These are phyloP conservation scores for Octopus sinensis DNA, from an alignment of 1,140 invertebrate genomes.

Conservation along the genomic window DNA sequence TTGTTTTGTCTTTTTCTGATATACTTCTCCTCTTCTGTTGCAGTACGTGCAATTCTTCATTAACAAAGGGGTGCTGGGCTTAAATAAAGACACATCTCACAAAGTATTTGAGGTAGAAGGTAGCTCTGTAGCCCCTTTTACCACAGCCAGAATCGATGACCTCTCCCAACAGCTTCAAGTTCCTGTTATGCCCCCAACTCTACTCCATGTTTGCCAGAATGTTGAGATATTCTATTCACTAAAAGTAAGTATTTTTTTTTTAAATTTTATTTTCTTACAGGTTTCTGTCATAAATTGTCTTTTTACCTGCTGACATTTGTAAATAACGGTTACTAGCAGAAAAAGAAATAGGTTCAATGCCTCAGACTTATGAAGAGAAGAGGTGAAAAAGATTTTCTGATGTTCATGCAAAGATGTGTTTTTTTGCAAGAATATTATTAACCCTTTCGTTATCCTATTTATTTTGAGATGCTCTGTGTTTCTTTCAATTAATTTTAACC, in stretches of 20 bases:
- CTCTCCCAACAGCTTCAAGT: slow-evolving; percentile 62
- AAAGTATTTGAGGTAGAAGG: slow-evolving; percentile 73
- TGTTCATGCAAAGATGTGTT: no score
- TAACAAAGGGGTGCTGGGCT: slow-evolving; percentile 74
- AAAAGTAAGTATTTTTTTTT: slow-evolving; percentile 62
- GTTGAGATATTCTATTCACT: slow-evolving; percentile 79
- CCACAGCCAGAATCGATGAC: slow-evolving; percentile 56
- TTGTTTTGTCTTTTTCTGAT: no score
- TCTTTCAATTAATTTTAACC: no score
- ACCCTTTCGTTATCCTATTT: no score
- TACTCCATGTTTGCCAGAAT: slow-evolving; percentile 72
- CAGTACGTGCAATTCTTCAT: slow-evolving; percentile 80
- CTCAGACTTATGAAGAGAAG: no score
- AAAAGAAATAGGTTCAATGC: no score
- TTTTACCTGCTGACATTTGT: background rate
- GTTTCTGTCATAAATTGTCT: background rate
- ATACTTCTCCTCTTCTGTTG: slow-evolving; percentile 26
- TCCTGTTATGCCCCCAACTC: slow-evolving; percentile 76
- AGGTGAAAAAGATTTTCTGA: no score
- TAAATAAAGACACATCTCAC: slow-evolving; percentile 71
- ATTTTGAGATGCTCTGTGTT: no score
- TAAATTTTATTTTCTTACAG: background rate
- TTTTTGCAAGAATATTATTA: no score
- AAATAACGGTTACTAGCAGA: no score
- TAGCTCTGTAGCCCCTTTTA: slow-evolving; percentile 65